Conservation (phyloP, 2,888 invertebrate species). For the Ditula angustiorana region DNA sequence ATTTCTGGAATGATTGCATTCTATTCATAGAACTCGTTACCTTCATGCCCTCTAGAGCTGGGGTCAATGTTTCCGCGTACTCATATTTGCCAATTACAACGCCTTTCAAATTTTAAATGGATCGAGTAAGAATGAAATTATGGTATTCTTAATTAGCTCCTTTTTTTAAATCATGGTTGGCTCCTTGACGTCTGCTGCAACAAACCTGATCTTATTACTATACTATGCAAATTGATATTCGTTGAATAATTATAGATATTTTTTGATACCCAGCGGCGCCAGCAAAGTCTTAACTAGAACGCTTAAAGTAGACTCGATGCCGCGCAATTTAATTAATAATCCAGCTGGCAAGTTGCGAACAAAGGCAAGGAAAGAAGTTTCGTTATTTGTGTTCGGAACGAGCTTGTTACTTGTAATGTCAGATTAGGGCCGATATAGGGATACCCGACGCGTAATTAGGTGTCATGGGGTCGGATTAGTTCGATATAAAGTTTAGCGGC, state of each 20-base stretch:
- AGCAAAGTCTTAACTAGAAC: background rate
- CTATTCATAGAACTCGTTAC: slow-evolving; percentile 29
- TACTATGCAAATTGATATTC: background rate
- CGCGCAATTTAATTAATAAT: slow-evolving; percentile 48
- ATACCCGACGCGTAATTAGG: slow-evolving; percentile 13
- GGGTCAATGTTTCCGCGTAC: slow-evolving; percentile 13
- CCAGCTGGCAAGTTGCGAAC: slow-evolving; percentile 38
- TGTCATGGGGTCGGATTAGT: background rate
- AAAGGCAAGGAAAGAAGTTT: slow-evolving; percentile 21
- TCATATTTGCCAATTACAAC: slow-evolving; percentile 7
- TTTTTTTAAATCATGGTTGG: too few relatives aligned
- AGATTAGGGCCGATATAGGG: slow-evolving; percentile 11
- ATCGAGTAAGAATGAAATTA: background rate
- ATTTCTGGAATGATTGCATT: slow-evolving; percentile 28
- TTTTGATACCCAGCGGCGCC: background rate
- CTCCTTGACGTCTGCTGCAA: too few relatives aligned
- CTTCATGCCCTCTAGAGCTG: background rate
- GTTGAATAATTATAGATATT: background rate
- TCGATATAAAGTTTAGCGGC: slow-evolving; percentile 1
- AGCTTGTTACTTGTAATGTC: slow-evolving; percentile 17
- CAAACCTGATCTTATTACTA: background rate
- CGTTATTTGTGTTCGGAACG: slow-evolving; percentile 12
- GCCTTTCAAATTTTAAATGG: slow-evolving; percentile 11
- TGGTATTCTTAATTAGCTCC: background rate
- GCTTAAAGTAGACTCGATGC: slow-evolving; percentile 37